A percentile compares a stretch with the other conserved stretches of the same genome.
Evolutionary conservation across 2,888 invertebrate species (phyloP).

Genomic region (Dichetophora obliterata): DNA sequence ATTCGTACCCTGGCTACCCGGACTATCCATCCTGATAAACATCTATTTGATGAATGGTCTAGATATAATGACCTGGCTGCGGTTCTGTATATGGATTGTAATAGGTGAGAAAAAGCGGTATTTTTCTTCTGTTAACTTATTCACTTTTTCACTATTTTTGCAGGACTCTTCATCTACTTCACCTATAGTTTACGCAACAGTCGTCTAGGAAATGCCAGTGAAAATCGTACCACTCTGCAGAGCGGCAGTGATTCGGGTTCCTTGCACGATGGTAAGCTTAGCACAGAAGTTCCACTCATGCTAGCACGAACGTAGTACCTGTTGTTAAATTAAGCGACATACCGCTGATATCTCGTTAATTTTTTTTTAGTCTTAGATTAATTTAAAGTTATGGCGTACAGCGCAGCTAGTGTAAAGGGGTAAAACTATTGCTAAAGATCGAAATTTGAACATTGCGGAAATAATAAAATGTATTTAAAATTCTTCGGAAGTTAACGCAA

Average conservation of each 20-base stretch:
- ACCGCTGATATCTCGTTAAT: too few relatives aligned
- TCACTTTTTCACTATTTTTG: slow-evolving; percentile 29
- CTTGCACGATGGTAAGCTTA: slow-evolving; percentile 38
- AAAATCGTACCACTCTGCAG: slow-evolving; percentile 51
- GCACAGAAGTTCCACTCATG: slow-evolving; percentile 50
- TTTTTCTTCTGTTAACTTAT: background rate
- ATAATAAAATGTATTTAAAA: too few relatives aligned
- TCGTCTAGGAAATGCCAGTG: slow-evolving; percentile 55
- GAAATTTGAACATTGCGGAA: too few relatives aligned
- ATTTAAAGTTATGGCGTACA: too few relatives aligned
- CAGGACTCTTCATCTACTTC: slow-evolving; percentile 74
- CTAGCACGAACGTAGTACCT: slow-evolving; percentile 15
- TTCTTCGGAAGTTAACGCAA: too few relatives aligned
- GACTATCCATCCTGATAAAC: slow-evolving; percentile 84
- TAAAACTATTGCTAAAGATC: too few relatives aligned
- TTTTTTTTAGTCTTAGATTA: too few relatives aligned
- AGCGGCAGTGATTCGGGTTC: slow-evolving; percentile 53
- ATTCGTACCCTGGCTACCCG: slow-evolving; percentile 84
- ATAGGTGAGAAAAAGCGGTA: slow-evolving; percentile 73
- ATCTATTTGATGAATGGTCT: slow-evolving; percentile 81
- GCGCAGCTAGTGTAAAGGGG: too few relatives aligned
- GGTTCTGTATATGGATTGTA: slow-evolving; percentile 84
- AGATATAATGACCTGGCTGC: slow-evolving; percentile 84
- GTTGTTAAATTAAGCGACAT: too few relatives aligned
- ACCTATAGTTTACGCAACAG: slow-evolving; percentile 74